phyloP scores from a whole-genome alignment of 1,140 invertebrate genomes.

The Atta cephalotes region DNA sequence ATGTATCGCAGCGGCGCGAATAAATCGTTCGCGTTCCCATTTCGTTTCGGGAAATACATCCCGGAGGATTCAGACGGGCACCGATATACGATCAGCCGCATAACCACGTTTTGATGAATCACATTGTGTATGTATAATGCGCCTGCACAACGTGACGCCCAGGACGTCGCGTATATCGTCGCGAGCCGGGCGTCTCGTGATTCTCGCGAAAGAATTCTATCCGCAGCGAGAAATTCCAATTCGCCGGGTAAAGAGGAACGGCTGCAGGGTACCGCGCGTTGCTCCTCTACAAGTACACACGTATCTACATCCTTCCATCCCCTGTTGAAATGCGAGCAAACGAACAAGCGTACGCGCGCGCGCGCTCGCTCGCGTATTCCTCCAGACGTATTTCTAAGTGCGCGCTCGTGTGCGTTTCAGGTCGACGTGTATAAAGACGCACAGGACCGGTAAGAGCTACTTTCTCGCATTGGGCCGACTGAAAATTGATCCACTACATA shows the following conservation, averaged over 20 bases:
- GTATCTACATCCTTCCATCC: constrained; percentile 64
- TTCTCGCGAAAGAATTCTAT: constrained; percentile 77
- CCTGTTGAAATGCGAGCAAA: constrained; percentile 63
- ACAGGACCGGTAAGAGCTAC: constrained; percentile 74
- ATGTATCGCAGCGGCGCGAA: constrained; percentile 41
- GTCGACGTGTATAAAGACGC: constrained; percentile 70
- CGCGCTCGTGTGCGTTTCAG: constrained; percentile 42
- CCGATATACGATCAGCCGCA: constrained; percentile 60
- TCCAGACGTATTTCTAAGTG: constrained; percentile 59
- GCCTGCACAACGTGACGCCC: constrained; percentile 63
- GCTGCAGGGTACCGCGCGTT: constrained; percentile 63
- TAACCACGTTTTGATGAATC: constrained; percentile 62
- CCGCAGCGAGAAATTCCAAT: constrained; percentile 78
- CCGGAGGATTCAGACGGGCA: constrained; percentile 37
- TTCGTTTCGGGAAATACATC: constrained; percentile 53
- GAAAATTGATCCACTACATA: constrained; percentile 72
- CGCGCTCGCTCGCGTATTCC: constrained; percentile 13
- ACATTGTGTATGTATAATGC: constrained; percentile 62
- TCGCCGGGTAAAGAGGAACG: constrained; percentile 74
- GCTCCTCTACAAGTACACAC: constrained; percentile 62
- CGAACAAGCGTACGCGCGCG: constrained; percentile 13
- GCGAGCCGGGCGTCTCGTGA: constrained; percentile 69
- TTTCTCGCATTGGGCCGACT: constrained; percentile 69
- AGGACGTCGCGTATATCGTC: constrained; percentile 64
- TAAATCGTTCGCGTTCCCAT: constrained; percentile 41